These are phyloP conservation scores for Macaca nemestrina DNA, from an alignment of 2,113 vertebrate genomes.

Conservation along the genomic window DNA sequence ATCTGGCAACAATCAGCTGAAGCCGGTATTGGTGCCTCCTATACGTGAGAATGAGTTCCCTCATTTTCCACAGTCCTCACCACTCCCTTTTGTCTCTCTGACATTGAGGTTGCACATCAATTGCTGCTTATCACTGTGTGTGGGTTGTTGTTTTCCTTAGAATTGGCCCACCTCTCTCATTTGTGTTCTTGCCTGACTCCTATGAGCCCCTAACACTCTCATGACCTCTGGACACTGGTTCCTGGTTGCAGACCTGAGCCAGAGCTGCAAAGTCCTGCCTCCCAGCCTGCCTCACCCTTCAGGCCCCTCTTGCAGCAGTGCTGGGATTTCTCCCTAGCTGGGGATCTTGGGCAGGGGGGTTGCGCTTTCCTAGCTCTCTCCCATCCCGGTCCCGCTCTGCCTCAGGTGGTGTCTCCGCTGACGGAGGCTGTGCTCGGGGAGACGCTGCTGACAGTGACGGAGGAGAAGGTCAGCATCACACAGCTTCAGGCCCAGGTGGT, in stretches of 20 bases:
- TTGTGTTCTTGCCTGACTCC: background rate
- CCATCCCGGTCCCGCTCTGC: background rate
- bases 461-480: slow-evolving; percentile 97
- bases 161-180: background rate
- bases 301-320: background rate
- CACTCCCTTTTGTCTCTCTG: background rate
- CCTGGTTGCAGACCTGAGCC: background rate
- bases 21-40: background rate
- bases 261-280: background rate
- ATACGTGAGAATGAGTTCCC: accelerated
- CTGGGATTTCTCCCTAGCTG: background rate
- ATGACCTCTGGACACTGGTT: background rate
- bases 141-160: background rate
- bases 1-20: background rate
- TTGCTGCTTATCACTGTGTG: background rate
- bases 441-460: slow-evolving; percentile 90
- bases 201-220: background rate
- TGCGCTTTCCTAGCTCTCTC: background rate
- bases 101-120: background rate
- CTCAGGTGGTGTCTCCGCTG: slow-evolving; percentile 95
- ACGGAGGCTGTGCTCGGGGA: slow-evolving; percentile 94
- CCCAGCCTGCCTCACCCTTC: background rate
- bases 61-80: background rate
- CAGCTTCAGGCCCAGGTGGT: slow-evolving; percentile 94
- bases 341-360: background rate